Evolutionary conservation across 1,140 invertebrate genomes (phyloP).

Genomic region (Drosophila erecta): DNA sequence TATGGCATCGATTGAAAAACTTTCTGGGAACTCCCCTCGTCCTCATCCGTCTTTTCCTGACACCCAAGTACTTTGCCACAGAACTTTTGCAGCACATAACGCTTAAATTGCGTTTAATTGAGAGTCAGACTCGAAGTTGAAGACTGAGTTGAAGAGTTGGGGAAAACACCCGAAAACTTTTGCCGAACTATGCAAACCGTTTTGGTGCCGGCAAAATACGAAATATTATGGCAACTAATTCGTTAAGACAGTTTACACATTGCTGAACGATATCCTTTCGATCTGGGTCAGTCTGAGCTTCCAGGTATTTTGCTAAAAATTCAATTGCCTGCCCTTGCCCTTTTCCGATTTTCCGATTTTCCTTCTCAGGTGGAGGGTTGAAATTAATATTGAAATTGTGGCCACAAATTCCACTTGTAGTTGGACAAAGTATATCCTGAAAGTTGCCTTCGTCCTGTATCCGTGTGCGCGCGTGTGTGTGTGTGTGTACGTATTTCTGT

Average conservation of each 20-base stretch:
- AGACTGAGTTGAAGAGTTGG: conserved; percentile 1
- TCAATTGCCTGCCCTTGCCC: conserved; percentile 21
- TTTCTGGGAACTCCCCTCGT: conserved; percentile 22
- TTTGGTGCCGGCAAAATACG: conserved; percentile 45
- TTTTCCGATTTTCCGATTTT: not conserved
- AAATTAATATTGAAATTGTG: conserved; percentile 65
- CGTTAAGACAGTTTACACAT: conserved; percentile 58
- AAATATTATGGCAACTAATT: conserved; percentile 70
- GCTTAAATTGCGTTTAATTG: conserved; percentile 67
- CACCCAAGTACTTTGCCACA: conserved; percentile 27
- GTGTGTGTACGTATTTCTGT: conserved; percentile 10
- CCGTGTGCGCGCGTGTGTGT: not conserved
- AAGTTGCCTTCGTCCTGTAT: conserved; percentile 37
- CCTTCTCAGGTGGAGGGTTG: conserved; percentile 31
- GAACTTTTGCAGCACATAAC: conserved; percentile 48
- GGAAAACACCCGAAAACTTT: conserved; percentile 33
- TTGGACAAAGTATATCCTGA: conserved; percentile 22
- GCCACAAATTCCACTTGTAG: conserved; percentile 49
- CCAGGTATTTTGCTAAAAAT: conserved; percentile 47
- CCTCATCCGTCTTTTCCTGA: not conserved
- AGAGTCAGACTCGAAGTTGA: conserved; percentile 17
- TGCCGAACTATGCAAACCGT: conserved; percentile 32
- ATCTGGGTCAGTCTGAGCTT: conserved; percentile 42
- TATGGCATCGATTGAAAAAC: conserved; percentile 71
- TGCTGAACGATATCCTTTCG: conserved; percentile 41